Percentiles rank a stretch among this genome's conserved stretches.
These are phyloP conservation scores for Polyploca ridens DNA, from an alignment of 2,888 invertebrate species.

Conservation along the genomic window DNA sequence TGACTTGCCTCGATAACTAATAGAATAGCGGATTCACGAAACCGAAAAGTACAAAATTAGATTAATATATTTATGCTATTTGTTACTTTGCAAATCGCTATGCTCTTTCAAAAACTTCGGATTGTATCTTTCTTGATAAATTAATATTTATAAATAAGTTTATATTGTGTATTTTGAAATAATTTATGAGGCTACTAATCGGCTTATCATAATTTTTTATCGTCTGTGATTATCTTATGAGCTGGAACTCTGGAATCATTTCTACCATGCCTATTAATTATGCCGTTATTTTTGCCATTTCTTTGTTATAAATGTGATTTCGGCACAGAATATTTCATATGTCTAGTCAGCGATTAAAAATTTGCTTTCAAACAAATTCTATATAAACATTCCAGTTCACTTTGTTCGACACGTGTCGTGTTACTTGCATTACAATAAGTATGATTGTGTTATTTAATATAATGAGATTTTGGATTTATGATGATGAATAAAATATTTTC, in stretches of 20 bases:
- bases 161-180: conserved; percentile 21
- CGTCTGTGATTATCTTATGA: conserved; percentile 50
- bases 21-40: conserved; percentile 26
- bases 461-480: conserved; percentile 13
- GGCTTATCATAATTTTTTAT: conserved; percentile 29
- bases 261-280: neutral
- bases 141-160: neutral
- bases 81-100: conserved; percentile 9
- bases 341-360: conserved; percentile 28
- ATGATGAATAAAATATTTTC: conserved; percentile 11
- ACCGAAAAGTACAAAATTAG: conserved; percentile 71
- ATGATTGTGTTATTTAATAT: conserved; percentile 12
- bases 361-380: neutral
- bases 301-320: neutral
- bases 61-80: conserved; percentile 24
- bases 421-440: conserved; percentile 4
- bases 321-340: conserved; percentile 16
- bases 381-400: neutral
- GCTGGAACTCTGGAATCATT: conserved; percentile 44
- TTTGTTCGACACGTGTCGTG: neutral
- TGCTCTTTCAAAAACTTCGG: conserved; percentile 3
- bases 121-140: conserved; percentile 5
- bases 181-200: conserved; percentile 47
- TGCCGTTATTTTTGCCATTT: neutral
- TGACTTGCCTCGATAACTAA: conserved; percentile 43